Evolutionary conservation across 2,888 invertebrate genomes (phyloP).

Genomic region (Dicyrtoma fusca): DNA sequence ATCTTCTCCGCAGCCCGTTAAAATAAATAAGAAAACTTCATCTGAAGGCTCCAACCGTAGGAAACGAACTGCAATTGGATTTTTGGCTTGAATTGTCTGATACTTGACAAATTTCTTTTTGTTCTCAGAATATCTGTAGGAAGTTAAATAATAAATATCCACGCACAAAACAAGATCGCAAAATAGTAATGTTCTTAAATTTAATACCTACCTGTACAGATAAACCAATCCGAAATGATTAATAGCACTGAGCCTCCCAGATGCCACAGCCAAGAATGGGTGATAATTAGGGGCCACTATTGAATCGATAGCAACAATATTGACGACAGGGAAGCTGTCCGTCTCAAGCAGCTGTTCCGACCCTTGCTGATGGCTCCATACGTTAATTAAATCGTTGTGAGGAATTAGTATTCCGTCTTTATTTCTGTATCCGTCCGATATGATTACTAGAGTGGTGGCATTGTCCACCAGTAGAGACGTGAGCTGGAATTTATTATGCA

Average conservation of each 20-base stretch:
- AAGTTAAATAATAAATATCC: neutral
- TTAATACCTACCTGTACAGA: slow-evolving; percentile 40
- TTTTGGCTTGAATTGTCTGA: slow-evolving; percentile 39
- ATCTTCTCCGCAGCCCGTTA: slow-evolving; percentile 17
- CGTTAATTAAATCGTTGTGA: slow-evolving; percentile 17
- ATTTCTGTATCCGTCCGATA: slow-evolving; percentile 2
- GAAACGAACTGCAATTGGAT: slow-evolving; percentile 37
- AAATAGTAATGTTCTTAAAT: neutral
- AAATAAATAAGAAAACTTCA: slow-evolving; percentile 40
- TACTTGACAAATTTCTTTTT: slow-evolving; percentile 39
- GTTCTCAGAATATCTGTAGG: slow-evolving; percentile 35
- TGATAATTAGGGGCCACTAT: slow-evolving; percentile 34
- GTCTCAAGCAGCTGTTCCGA: slow-evolving; percentile 18
- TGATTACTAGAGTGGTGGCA: slow-evolving; percentile 34
- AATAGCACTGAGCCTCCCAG: slow-evolving; percentile 29
- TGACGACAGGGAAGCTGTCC: slow-evolving; percentile 42
- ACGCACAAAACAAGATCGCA: neutral
- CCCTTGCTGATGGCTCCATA: slow-evolving; percentile 16
- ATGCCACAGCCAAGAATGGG: slow-evolving; percentile 43
- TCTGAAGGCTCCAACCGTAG: slow-evolving; percentile 33
- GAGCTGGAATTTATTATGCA: too few species aligned
- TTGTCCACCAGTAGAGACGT: slow-evolving; percentile 18
- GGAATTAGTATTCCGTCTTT: slow-evolving; percentile 8
- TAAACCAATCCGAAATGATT: slow-evolving; percentile 43
- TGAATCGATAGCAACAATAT: slow-evolving; percentile 37